These are phyloP conservation scores for Alethe castanea DNA, from an alignment of 2,113 vertebrate genomes.

Conservation along the genomic window DNA sequence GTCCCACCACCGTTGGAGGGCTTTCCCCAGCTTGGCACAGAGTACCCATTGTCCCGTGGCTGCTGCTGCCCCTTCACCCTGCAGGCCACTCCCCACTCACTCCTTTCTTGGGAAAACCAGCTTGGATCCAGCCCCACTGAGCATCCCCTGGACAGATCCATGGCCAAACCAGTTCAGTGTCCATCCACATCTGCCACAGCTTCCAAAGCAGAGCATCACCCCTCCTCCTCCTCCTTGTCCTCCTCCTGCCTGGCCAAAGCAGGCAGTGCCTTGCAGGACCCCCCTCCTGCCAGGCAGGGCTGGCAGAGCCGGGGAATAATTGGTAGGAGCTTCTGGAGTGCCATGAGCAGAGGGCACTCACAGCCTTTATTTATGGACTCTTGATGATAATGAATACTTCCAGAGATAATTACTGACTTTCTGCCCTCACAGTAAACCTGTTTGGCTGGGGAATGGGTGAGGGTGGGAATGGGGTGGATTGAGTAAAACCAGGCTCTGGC, in stretches of 20 bases:
- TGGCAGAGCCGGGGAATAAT: conserved; percentile 16
- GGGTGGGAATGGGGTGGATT: neutral
- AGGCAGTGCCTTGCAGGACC: neutral
- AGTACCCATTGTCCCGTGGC: fast-evolving
- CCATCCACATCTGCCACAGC: neutral
- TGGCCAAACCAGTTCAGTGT: neutral
- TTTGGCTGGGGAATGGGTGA: neutral
- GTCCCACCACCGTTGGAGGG: fast-evolving
- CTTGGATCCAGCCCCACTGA: neutral
- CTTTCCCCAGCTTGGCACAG: neutral
- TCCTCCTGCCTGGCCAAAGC: neutral
- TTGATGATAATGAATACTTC: conserved; percentile 18
- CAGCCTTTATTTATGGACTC: conserved; percentile 41
- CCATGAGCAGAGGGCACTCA: conserved; percentile 1
- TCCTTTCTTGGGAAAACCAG: neutral
- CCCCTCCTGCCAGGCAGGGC: neutral
- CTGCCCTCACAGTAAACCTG: neutral
- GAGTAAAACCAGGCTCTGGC: neutral
- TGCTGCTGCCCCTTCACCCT: neutral
- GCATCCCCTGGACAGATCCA: neutral
- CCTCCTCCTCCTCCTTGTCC: neutral
- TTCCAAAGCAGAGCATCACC: fast-evolving
- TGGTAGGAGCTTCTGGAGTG: conserved; percentile 21
- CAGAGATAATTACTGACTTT: conserved; percentile 15
- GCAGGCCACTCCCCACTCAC: fast-evolving